Evolutionary conservation across 2,888 invertebrate species (phyloP).

Genomic region (Idaea dimidiata): DNA sequence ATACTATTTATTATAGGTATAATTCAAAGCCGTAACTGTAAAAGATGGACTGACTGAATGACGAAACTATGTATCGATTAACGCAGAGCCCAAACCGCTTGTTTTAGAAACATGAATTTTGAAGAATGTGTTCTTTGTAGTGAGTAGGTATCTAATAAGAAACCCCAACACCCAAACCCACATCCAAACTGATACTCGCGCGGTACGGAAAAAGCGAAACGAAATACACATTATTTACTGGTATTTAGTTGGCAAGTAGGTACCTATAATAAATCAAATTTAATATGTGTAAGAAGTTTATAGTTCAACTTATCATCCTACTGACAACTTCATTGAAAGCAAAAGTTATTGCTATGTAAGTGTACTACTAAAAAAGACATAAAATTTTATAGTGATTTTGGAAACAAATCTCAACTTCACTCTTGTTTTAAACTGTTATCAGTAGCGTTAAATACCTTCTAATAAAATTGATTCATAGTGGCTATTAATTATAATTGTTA

Average conservation of each 20-base stretch:
- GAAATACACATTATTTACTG: not conserved
- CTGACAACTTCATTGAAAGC: constrained; percentile 27
- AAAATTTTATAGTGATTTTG: constrained; percentile 25
- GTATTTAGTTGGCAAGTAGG: not conserved
- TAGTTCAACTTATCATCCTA: constrained; percentile 15
- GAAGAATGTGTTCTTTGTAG: no score
- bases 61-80: no score
- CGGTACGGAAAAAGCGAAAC: not conserved
- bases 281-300: not conserved
- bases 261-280: constrained; percentile 8
- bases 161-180: no score
- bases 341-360: constrained; percentile 28
- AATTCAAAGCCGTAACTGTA: no score
- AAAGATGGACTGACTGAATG: no score
- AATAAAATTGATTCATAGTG: not conserved
- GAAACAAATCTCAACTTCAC: constrained; percentile 23
- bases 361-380: constrained; percentile 25
- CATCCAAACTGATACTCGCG: no score
- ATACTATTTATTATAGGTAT: no score
- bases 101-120: no score
- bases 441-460: not conserved
- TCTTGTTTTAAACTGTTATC: constrained; percentile 8
- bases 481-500: not conserved
- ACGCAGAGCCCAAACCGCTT: no score
- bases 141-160: no score